Evolutionary conservation across 2,888 invertebrate species (phyloP).

Genomic region (Hemithea aestivaria): DNA sequence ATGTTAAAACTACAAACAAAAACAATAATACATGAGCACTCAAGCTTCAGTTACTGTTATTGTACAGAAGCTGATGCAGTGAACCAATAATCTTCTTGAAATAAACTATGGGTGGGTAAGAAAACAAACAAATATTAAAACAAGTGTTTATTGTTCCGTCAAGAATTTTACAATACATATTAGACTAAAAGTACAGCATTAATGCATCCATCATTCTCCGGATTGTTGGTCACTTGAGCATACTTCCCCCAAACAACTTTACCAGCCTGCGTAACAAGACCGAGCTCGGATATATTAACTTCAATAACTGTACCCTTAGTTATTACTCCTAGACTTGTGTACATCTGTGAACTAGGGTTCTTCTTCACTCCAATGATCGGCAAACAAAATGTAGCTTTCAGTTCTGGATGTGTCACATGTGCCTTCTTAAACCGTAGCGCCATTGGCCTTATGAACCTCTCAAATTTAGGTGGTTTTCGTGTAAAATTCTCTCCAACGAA

Average conservation of each 20-base stretch:
- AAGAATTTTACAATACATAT: constrained; percentile 31
- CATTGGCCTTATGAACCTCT: constrained; percentile 99
- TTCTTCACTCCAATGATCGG: constrained; percentile 99
- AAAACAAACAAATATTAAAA: constrained; percentile 1
- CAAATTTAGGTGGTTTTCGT: constrained; percentile 99
- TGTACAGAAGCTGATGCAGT: too few species aligned
- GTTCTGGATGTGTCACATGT: constrained; percentile 99
- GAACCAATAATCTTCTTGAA: too few species aligned
- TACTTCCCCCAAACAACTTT: constrained; percentile 99
- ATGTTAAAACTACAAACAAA: background rate
- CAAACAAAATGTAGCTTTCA: constrained; percentile 97
- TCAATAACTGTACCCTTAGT: constrained; percentile 99
- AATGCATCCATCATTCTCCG: constrained; percentile 99
- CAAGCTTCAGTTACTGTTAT: too few species aligned
- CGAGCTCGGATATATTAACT: constrained; percentile 98
- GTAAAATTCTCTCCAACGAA: constrained; percentile 99
- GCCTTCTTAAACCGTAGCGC: constrained; percentile 97
- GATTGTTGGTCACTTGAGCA: constrained; percentile 99
- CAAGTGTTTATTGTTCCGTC: constrained; percentile 5
- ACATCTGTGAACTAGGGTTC: constrained; percentile 98
- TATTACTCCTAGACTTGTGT: constrained; percentile 97
- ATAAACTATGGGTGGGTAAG: constrained; percentile 18
- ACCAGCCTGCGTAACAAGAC: constrained; percentile 98
- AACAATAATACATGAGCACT: too few species aligned
- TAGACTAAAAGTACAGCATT: constrained; percentile 98